Evolutionary conservation across 1,140 invertebrate genomes (phyloP), one percentile per base, ranked within the genome.

Genomic region (Medauroidea extradentata): DNA sequence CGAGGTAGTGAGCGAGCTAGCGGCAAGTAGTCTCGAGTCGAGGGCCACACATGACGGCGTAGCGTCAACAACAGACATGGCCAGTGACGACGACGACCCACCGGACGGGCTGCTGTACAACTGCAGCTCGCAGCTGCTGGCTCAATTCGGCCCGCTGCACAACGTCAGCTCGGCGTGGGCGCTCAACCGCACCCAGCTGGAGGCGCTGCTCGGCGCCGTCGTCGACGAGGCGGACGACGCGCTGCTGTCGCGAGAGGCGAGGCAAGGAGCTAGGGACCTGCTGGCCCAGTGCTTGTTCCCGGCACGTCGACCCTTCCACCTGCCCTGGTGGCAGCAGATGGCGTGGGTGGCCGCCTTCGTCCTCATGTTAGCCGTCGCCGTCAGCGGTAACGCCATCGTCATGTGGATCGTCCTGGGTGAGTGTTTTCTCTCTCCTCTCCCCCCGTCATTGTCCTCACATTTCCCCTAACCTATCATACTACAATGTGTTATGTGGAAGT

Each of bases 321-420:
- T 86, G 72, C 74, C 78, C 0, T 69, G 76, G 56, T 86, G 83
- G 83, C 83, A 83, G 13, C 81, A 88, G 66, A 77, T 85, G 21
- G 79, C 83, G 44, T 90, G 88, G 87, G 81, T 83, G 19, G 73
- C 81, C n/a, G 74, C 90, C 14, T 90, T 90, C 57, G 77, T 82
- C 0, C 79, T 86, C 41, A 90, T 94, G 82, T 76, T 91, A 11
- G 72, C 89, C 23, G 81, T 91, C 8, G 89, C 91, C 2, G 86
- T 88, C 29, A 82, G 85, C 7, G 92, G 92, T 9, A 94, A 94
- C 70, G 79, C 84, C 38, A 90, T 93, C 54, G 91, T 94, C 29
- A 90, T 93, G 63, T 94, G 91, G 91, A 94, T 94, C 66, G 89
- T 94, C 23, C 81, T 90, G 57, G 87, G 87, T 89, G 76, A 82